Evolutionary conservation across 2,888 invertebrate genomes (phyloP).

Genomic region (Creontiades dilutus): DNA sequence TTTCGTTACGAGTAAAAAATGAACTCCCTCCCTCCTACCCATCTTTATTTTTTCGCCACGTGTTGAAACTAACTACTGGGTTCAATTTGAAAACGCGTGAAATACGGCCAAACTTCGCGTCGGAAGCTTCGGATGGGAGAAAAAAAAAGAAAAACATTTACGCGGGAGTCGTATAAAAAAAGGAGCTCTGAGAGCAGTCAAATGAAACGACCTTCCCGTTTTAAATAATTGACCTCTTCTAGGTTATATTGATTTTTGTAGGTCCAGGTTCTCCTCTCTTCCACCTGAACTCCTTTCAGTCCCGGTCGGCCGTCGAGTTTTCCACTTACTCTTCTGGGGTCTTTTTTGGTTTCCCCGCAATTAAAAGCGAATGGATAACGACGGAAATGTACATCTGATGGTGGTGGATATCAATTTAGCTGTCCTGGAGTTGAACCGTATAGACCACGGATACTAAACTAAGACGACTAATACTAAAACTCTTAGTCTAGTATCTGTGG

Average conservation of each 20-base stretch:
- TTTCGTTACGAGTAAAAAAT: neutral
- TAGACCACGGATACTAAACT: no score
- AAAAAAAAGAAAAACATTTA: neutral
- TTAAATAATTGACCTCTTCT: constrained; percentile 19
- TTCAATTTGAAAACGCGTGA: constrained; percentile 18
- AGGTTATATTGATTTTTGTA: constrained; percentile 10
- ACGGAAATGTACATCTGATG: no score
- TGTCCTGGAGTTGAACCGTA: no score
- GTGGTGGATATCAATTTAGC: no score
- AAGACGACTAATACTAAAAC: no score
- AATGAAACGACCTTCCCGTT: constrained; percentile 15
- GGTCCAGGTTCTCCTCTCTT: neutral
- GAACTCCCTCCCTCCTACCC: neutral
- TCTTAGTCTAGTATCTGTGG: no score
- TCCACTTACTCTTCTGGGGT: neutral
- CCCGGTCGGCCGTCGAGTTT: neutral
- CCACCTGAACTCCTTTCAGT: neutral
- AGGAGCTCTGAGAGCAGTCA: constrained; percentile 3
- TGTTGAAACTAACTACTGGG: neutral
- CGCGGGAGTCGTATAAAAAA: neutral
- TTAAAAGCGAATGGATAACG: no score
- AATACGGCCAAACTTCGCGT: neutral
- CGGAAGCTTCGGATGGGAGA: neutral
- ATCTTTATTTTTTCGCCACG: neutral
- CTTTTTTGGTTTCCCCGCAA: neutral